Percentiles rank a stretch among this genome's conserved stretches.
phyloP scores from a whole-genome alignment of 2,113 vertebrate species.

The Columba livia region DNA sequence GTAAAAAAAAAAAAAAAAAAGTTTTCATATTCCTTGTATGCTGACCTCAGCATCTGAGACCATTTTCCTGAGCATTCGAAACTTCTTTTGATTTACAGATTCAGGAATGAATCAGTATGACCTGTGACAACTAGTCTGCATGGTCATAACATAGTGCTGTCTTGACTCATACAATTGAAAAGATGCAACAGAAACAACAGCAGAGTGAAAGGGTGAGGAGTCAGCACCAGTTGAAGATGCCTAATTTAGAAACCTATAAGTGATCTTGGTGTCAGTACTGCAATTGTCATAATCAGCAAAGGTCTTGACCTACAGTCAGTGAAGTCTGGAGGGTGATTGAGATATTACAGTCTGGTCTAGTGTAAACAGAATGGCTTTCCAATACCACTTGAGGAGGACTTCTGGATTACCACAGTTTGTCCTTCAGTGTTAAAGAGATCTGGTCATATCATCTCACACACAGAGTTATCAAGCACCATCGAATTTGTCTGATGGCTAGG shows the following conservation, averaged over 20 bases:
- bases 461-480: not conserved
- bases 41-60: not conserved
- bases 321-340: not conserved
- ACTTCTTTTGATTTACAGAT: conserved; percentile 15
- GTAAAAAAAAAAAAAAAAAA: not conserved
- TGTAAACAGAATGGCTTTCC: not conserved
- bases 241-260: not conserved
- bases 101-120: conserved; percentile 10
- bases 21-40: not conserved
- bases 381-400: not conserved
- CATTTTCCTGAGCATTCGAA: not conserved
- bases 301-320: not conserved
- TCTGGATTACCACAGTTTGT: not conserved
- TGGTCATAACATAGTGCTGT: not conserved
- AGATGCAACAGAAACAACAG: not conserved
- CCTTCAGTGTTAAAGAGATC: not conserved
- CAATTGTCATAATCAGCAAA: not conserved
- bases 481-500: not conserved
- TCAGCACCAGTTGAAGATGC: not conserved
- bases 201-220: not conserved
- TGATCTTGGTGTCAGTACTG: not conserved
- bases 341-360: not conserved
- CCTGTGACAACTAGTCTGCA: not conserved
- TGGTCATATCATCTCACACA: not conserved
- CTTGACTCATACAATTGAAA: not conserved